Evolutionary conservation across 2,797 vertebrate genomes (phyloP).

Genomic region (Pipistrellus kuhlii): DNA sequence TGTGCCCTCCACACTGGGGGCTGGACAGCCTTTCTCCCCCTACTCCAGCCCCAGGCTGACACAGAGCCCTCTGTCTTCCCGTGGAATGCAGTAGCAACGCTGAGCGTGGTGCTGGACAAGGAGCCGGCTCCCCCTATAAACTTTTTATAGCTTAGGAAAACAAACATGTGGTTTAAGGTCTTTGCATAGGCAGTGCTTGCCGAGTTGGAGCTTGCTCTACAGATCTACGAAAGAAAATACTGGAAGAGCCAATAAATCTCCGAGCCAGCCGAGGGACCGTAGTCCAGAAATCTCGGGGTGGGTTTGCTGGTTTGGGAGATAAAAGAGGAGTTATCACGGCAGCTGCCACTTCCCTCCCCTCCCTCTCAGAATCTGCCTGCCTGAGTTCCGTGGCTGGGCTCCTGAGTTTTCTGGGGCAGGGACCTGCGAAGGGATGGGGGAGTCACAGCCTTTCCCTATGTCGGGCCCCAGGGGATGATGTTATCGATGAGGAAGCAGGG

Average conservation of each 20-base stretch:
- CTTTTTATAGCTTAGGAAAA: slow-evolving; percentile 92
- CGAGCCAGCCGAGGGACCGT: slow-evolving; percentile 81
- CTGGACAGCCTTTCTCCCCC: slow-evolving; percentile 82
- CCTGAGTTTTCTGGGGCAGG: not conserved
- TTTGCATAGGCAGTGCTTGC: slow-evolving; percentile 86
- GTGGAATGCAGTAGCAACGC: slow-evolving; percentile 89
- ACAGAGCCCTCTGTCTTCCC: slow-evolving; percentile 89
- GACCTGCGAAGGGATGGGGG: not conserved
- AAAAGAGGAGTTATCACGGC: slow-evolving; percentile 75
- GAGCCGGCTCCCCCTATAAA: slow-evolving; percentile 90
- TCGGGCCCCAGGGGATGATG: not conserved
- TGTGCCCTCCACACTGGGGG: slow-evolving; percentile 82
- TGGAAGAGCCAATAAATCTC: slow-evolving; percentile 88
- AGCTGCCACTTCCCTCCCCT: slow-evolving; percentile 69
- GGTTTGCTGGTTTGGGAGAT: slow-evolving; percentile 80
- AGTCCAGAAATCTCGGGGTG: slow-evolving; percentile 80
- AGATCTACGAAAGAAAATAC: slow-evolving; percentile 88
- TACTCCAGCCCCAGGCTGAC: slow-evolving; percentile 83
- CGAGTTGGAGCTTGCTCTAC: slow-evolving; percentile 86
- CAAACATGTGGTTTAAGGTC: slow-evolving; percentile 91
- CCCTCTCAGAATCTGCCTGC: slow-evolving; percentile 22
- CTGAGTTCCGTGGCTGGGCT: not conserved
- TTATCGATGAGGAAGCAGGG: not conserved
- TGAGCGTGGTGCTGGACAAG: slow-evolving; percentile 87
- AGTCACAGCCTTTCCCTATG: not conserved